A percentile compares a stretch with the other conserved stretches of the same genome.
phyloP scores from a whole-genome alignment of 2,797 vertebrate species.

The Cetoscarus ocellatus region DNA sequence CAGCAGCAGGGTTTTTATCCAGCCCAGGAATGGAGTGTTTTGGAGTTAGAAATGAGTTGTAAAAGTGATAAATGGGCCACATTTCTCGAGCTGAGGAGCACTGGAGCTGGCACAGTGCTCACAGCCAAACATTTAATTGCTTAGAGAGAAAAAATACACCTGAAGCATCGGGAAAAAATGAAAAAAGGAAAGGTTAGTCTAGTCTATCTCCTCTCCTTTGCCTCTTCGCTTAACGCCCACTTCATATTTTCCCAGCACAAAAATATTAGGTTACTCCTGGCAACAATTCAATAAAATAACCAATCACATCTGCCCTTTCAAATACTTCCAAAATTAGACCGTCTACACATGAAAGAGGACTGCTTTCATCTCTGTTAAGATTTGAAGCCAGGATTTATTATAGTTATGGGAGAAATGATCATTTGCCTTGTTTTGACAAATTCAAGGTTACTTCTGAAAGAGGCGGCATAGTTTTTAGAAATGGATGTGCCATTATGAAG shows the following conservation, averaged over 20 bases:
- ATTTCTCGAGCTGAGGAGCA: conserved; percentile 64
- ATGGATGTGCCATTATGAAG: conserved; percentile 80
- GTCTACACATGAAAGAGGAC: conserved; percentile 65
- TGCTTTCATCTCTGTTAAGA: conserved; percentile 76
- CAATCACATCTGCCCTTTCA: conserved; percentile 80
- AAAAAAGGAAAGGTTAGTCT: conserved; percentile 34
- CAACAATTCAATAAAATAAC: conserved; percentile 86
- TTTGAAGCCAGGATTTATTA: conserved; percentile 77
- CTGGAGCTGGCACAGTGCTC: conserved; percentile 67
- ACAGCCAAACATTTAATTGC: conserved; percentile 84
- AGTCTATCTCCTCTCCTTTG: conserved; percentile 40
- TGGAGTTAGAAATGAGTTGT: conserved; percentile 76
- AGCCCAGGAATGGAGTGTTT: conserved; percentile 59
- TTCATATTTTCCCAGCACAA: conserved; percentile 71
- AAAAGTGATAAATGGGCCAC: conserved; percentile 76
- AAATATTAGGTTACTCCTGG: conserved; percentile 85
- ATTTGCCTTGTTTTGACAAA: conserved; percentile 87
- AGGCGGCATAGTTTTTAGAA: conserved; percentile 65
- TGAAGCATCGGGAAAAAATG: conserved; percentile 72
- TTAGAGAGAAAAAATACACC: conserved; percentile 77
- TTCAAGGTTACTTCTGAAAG: conserved; percentile 79
- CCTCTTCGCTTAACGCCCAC: conserved; percentile 38
- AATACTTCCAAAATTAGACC: conserved; percentile 80
- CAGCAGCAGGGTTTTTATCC: conserved; percentile 54
- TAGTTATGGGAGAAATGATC: conserved; percentile 82